phyloP scores from a whole-genome alignment of 2,888 invertebrate genomes.

The Parnassius orleans region DNA sequence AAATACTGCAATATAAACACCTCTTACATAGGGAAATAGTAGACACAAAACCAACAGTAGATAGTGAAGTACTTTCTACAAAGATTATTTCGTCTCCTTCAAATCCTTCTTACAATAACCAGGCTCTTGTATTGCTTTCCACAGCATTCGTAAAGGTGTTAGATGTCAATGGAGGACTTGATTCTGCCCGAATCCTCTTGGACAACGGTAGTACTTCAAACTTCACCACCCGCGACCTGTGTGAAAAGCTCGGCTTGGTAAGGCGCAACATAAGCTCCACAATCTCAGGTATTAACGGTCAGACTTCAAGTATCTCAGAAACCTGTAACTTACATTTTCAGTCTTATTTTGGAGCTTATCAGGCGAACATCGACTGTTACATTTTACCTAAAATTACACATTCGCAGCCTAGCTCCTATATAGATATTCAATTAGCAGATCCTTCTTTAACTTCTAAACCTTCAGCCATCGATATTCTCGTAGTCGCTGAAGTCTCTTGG shows the following conservation, averaged over 20 bases:
- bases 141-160: constrained; percentile 29
- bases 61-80: no score
- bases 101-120: no score
- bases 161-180: no score
- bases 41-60: no score
- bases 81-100: no score
- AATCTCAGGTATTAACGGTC: no score
- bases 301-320: constrained; percentile 28
- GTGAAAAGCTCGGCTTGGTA: constrained; percentile 30
- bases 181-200: constrained; percentile 18
- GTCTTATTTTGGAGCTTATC: not conserved
- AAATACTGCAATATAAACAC: no score
- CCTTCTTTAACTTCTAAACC: no score
- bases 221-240: constrained; percentile 29
- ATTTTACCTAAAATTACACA: constrained; percentile 1
- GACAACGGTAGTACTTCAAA: constrained; percentile 21
- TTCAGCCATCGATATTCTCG: no score
- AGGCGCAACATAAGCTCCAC: no score
- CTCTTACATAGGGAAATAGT: no score
- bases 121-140: constrained; percentile 21
- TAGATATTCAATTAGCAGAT: not conserved
- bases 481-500: no score
- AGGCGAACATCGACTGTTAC: not conserved
- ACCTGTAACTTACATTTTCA: not conserved
- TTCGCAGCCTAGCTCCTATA: not conserved